phyloP scores from a whole-genome alignment of 2,113 vertebrate species.

The Orcinus orca region DNA sequence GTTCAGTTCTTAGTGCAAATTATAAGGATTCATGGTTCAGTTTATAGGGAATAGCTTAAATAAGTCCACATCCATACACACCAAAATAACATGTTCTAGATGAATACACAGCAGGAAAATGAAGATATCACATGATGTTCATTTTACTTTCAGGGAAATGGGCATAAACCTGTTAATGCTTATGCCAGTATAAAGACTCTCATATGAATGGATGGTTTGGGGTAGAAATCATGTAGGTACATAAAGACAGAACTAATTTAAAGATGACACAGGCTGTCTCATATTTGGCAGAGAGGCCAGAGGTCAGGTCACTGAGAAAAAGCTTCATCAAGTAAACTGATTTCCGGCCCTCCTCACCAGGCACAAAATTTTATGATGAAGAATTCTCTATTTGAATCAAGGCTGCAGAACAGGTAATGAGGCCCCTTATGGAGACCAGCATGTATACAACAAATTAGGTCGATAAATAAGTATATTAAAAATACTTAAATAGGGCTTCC shows the following conservation, averaged over 20 bases:
- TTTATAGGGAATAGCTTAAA: conserved; percentile 1
- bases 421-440: not conserved
- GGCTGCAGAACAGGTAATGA: not conserved
- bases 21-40: not conserved
- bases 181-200: not conserved
- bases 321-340: not conserved
- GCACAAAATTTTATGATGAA: not conserved
- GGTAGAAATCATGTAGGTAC: not conserved
- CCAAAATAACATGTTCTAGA: not conserved
- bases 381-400: not conserved
- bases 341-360: not conserved
- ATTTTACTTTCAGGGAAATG: not conserved
- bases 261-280: not conserved
- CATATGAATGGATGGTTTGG: not conserved
- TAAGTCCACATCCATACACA: not conserved
- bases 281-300: not conserved
- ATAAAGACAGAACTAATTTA: not conserved
- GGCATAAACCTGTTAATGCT: not conserved
- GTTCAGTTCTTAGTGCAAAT: conserved; percentile 14
- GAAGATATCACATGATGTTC: not conserved
- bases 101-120: not conserved
- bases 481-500: not conserved
- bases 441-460: not conserved
- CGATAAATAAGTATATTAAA: not conserved
- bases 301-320: not conserved